phyloP scores from a whole-genome alignment of 2,797 vertebrate genomes.

The Malurus leucopterus region DNA sequence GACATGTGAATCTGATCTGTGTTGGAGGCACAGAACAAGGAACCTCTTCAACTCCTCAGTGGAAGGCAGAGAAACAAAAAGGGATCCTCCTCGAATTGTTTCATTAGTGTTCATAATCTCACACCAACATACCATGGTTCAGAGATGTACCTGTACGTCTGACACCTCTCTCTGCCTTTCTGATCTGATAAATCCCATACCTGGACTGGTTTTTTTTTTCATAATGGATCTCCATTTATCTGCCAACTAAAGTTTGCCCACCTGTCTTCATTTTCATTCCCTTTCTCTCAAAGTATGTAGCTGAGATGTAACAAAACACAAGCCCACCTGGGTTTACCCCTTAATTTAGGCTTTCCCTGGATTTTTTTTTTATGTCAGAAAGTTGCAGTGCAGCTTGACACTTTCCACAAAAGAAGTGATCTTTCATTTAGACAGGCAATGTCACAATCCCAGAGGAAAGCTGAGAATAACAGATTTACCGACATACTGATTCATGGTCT shows the following conservation, averaged over 20 bases:
- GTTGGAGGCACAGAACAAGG: neutral
- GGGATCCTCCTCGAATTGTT: neutral
- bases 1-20: neutral
- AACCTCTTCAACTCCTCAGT: neutral
- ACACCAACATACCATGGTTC: neutral
- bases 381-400: neutral
- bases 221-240: neutral
- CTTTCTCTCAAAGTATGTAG: neutral
- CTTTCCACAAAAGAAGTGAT: slow-evolving; percentile 26
- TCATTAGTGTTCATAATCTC: neutral
- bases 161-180: neutral
- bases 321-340: neutral
- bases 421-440: slow-evolving; percentile 28
- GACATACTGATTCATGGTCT: neutral
- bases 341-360: neutral
- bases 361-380: neutral
- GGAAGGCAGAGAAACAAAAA: neutral
- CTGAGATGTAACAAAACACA: neutral
- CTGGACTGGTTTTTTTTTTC: neutral
- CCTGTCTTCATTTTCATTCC: neutral
- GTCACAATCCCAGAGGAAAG: slow-evolving; percentile 15
- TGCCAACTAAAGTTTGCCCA: neutral
- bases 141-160: neutral
- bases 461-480: slow-evolving; percentile 11
- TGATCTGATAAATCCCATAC: neutral